Evolutionary conservation across 2,113 vertebrate species (phyloP).

Genomic region (Abramis brama): DNA sequence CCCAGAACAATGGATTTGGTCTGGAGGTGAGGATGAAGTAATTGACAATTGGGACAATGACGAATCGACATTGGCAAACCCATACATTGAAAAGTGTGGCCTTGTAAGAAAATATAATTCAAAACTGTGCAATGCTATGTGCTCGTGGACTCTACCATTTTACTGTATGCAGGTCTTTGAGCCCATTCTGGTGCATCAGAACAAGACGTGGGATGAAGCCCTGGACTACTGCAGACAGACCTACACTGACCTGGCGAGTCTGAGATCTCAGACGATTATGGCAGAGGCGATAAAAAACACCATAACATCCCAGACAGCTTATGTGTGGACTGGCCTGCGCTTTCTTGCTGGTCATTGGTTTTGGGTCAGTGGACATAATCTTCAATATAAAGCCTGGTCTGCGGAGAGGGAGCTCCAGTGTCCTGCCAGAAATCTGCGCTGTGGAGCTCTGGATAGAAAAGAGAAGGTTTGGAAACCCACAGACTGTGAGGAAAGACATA

Average conservation of each 20-base stretch:
- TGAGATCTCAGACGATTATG: neutral
- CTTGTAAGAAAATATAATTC: accelerated
- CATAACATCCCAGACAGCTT: neutral
- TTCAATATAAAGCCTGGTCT: constrained; percentile 22
- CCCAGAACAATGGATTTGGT: constrained; percentile 17
- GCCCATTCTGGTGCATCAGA: neutral
- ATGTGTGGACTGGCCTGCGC: constrained; percentile 29
- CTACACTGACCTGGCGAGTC: constrained; percentile 16
- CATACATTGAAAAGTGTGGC: accelerated
- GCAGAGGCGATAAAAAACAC: neutral
- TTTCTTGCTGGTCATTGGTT: constrained; percentile 17
- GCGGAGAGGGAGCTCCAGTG: neutral
- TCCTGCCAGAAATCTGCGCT: neutral
- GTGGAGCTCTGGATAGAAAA: neutral
- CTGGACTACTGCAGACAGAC: constrained; percentile 12
- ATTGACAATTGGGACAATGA: neutral
- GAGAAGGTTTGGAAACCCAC: neutral
- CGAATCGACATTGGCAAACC: neutral
- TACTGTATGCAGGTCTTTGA: neutral
- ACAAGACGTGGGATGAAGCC: constrained; percentile 12
- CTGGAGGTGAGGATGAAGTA: neutral
- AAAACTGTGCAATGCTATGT: neutral
- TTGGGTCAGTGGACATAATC: neutral
- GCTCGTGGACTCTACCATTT: accelerated
- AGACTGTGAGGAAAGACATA: constrained; percentile 20